Evolutionary conservation across 2,113 vertebrate species (phyloP).

Genomic region (Lophotis ruficrista): DNA sequence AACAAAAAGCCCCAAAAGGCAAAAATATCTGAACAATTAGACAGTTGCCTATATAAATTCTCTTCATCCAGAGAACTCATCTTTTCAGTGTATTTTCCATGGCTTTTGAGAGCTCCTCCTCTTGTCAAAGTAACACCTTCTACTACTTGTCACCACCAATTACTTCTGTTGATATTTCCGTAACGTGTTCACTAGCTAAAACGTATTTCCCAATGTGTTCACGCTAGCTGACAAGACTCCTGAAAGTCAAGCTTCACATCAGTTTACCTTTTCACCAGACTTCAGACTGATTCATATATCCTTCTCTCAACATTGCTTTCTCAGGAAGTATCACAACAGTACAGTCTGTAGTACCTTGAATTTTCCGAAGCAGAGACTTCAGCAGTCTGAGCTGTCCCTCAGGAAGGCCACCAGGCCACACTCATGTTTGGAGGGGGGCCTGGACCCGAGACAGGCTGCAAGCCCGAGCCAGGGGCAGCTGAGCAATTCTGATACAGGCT

Average conservation of each 20-base stretch:
- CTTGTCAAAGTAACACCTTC: background rate
- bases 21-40: background rate
- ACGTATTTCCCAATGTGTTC: background rate
- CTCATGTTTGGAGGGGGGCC: background rate
- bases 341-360: background rate
- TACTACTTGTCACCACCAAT: background rate
- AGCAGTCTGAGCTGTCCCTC: background rate
- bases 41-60: background rate
- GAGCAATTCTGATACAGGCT: background rate
- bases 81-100: background rate
- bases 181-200: background rate
- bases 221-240: background rate
- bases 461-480: background rate
- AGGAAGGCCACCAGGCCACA: background rate
- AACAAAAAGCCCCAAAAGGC: background rate
- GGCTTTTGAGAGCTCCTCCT: background rate
- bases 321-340: background rate
- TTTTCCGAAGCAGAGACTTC: background rate
- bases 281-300: background rate
- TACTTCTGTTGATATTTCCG: background rate
- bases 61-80: background rate
- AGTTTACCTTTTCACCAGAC: background rate
- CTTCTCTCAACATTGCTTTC: background rate
- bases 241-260: background rate
- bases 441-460: rapidly evolving